Evolutionary conservation across 2,888 invertebrate species (phyloP).

Genomic region (Cephus pulcher): DNA sequence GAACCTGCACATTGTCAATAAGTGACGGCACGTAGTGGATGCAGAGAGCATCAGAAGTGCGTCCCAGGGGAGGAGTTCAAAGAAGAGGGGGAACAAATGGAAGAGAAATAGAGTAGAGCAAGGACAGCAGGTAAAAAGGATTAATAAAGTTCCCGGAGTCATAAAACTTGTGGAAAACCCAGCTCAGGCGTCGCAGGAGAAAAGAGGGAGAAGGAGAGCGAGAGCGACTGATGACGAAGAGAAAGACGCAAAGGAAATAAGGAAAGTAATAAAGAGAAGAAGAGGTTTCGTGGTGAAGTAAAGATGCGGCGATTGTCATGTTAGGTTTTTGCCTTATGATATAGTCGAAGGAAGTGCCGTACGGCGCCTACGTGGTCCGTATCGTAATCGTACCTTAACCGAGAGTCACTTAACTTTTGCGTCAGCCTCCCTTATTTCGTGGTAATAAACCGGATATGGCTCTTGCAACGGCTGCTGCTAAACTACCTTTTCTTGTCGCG

Average conservation of each 20-base stretch:
- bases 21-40: too few species aligned
- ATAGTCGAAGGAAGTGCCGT: constrained; percentile 25
- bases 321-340: constrained; percentile 40
- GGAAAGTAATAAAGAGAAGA: background rate
- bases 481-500: background rate
- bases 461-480: background rate
- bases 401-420: constrained; percentile 44
- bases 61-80: constrained; percentile 12
- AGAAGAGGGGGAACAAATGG: constrained; percentile 10
- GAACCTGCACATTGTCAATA: too few species aligned
- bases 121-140: background rate
- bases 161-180: constrained; percentile 15
- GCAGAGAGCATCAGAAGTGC: too few species aligned
- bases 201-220: constrained; percentile 2
- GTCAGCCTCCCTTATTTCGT: constrained; percentile 44
- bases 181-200: background rate
- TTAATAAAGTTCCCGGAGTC: constrained; percentile 2
- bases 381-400: constrained; percentile 40
- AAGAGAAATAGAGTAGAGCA: constrained; percentile 29
- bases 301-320: constrained; percentile 31
- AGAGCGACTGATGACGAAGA: background rate
- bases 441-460: constrained; percentile 26
- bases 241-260: background rate
- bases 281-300: constrained; percentile 12
- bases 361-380: constrained; percentile 36